Conservation (phyloP, 1,140 invertebrate genomes). For the Papilio xuthus region DNA sequence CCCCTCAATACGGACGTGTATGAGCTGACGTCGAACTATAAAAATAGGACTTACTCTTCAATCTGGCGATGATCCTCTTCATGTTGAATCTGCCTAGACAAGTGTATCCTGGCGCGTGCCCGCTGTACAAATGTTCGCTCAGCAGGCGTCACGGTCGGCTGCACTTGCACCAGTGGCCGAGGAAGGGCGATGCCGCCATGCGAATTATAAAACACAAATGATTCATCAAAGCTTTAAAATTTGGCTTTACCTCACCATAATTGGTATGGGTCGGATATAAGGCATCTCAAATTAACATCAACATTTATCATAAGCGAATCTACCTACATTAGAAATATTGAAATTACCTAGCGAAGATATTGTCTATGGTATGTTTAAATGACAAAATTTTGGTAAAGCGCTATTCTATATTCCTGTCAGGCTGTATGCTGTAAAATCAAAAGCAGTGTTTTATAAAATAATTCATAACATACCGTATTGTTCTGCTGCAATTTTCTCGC, state of each 20-base stretch:
- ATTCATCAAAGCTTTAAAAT: slow-evolving; percentile 18
- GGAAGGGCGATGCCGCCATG: slow-evolving; percentile 49
- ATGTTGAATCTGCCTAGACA: slow-evolving; percentile 51
- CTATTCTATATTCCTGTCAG: background rate
- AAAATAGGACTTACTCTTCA: slow-evolving; percentile 61
- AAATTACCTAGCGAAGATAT: background rate
- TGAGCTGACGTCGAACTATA: background rate
- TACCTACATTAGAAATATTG: background rate
- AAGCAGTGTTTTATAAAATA: background rate
- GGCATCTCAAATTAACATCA: background rate
- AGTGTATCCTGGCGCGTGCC: slow-evolving; percentile 65
- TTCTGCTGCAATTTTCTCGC: slow-evolving; percentile 8
- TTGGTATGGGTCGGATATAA: background rate
- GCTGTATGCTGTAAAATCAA: no score
- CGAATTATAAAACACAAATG: slow-evolving; percentile 42
- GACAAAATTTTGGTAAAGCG: background rate
- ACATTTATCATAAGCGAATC: no score
- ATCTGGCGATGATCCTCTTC: slow-evolving; percentile 64
- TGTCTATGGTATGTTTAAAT: background rate
- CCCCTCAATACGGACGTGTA: no score
- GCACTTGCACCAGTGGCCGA: slow-evolving; percentile 49
- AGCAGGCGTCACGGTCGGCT: slow-evolving; percentile 57
- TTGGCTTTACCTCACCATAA: slow-evolving; percentile 13
- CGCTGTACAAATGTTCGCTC: slow-evolving; percentile 54
- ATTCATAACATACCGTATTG: background rate